phyloP scores from a whole-genome alignment of 2,888 invertebrate genomes.

The Rhingia rostrata region DNA sequence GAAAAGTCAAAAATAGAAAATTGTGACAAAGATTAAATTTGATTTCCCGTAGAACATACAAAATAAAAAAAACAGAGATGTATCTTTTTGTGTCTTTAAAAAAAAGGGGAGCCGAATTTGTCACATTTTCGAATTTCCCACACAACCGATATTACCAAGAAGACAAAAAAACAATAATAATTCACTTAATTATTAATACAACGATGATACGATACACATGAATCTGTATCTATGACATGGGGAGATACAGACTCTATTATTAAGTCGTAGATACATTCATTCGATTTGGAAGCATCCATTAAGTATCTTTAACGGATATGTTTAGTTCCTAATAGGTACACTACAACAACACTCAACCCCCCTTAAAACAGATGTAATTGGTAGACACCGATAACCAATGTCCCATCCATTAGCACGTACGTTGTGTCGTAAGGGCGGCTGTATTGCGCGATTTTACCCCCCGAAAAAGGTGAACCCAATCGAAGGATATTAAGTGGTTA shows the following conservation, averaged over 20 bases:
- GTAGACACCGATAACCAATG: slow-evolving; percentile 64
- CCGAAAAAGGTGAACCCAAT: slow-evolving; percentile 56
- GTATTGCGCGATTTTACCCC: slow-evolving; percentile 7
- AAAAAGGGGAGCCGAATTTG: slow-evolving; percentile 71
- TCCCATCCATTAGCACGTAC: slow-evolving; percentile 67
- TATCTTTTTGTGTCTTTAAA: slow-evolving; percentile 32
- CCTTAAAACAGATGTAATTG: slow-evolving; percentile 60
- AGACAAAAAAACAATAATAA: slow-evolving; percentile 53
- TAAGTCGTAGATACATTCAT: slow-evolving; percentile 56
- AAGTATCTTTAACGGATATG: slow-evolving; percentile 54
- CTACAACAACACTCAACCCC: not conserved
- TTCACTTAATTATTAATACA: slow-evolving; percentile 68
- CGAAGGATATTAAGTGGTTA: slow-evolving; percentile 69
- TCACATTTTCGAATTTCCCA: slow-evolving; percentile 68
- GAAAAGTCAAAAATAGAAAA: slow-evolving; percentile 73
- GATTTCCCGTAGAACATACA: slow-evolving; percentile 56
- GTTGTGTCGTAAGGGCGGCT: slow-evolving; percentile 6
- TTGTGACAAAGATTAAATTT: slow-evolving; percentile 74
- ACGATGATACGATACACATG: slow-evolving; percentile 39
- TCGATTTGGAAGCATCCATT: slow-evolving; percentile 50
- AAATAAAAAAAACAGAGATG: slow-evolving; percentile 34
- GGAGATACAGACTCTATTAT: slow-evolving; percentile 29
- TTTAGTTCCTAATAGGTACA: slow-evolving; percentile 60
- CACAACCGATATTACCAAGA: slow-evolving; percentile 48
- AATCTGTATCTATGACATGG: not conserved